Base-by-base conservation (phyloP, 2,797 vertebrate species). In the Setipinna tenuifilis region DNA sequence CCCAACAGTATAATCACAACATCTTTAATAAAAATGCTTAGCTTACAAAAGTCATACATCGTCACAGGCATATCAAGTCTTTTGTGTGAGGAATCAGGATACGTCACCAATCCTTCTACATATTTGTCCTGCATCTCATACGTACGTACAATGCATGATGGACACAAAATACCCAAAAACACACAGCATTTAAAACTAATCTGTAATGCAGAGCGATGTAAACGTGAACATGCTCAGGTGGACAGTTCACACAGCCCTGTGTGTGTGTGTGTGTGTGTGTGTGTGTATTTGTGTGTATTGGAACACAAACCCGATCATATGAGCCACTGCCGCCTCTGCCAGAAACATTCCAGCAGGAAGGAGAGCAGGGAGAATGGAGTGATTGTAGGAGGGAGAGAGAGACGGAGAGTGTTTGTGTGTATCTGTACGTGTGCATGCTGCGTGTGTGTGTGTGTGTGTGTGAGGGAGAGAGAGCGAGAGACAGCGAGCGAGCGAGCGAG, bases 231-330 rank as follows among this genome's bases (percentile, higher is more conserved):
- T 25, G n/a, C 61, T 65, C n/a, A 65, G 61, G 61, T 65, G 61
- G n/a, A 65, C n/a, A 65, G n/a, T 65, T 23, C 10, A 58, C 57
- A 58, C 16, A 58, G 16, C 19, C 14, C 1, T 71, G 65, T 84
- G 48, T 84, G 82, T 75, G 83, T 54, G 59, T n/a, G 59, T 62
- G 59, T 62, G 59, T n/a, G 59, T 62, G 59, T 62, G 59, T 62
- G 59, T 62, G 59, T 58, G 57, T 21, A 17, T n/a, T 17, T 21
- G 21, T 21, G 58, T 59, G 58, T n/a, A 23, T 9, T 83, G 61
- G n/a, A 25, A 48, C 62, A 21, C 41, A 23, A 41, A 65, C 21
- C 2, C 61, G 68, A 85, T 89, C 83, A 50, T 87, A 82, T 61
- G 85, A 83, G 3, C 61, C 44, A 75, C 83, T 28, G 16, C 12